phyloP scores from a whole-genome alignment of 1,140 invertebrate species.

The Tenebrio molitor region DNA sequence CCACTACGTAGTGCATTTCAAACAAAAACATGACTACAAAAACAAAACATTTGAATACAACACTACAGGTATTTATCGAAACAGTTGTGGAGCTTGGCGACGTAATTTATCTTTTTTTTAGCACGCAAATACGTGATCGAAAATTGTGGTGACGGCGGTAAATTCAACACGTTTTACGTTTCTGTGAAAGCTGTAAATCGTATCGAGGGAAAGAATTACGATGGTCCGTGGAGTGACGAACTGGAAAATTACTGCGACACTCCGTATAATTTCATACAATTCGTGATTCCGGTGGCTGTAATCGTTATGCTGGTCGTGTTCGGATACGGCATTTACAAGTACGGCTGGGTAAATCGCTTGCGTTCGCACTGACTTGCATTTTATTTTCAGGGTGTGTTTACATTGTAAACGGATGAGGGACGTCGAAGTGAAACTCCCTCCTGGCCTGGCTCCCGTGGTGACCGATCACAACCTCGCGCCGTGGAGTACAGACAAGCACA shows the following conservation, averaged over 20 bases:
- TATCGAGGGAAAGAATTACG: conserved; percentile 53
- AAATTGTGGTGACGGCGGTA: conserved; percentile 66
- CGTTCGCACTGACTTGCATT: no score
- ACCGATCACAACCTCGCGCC: conserved; percentile 43
- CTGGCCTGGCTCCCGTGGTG: conserved; percentile 66
- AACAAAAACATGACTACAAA: conserved; percentile 64
- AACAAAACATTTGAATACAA: conserved; percentile 62
- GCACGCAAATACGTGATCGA: conserved; percentile 61
- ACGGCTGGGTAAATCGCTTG: no score
- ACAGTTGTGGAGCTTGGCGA: no score
- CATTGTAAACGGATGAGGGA: conserved; percentile 70
- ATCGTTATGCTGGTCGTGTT: conserved; percentile 59
- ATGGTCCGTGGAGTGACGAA: conserved; percentile 68
- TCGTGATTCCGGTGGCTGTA: conserved; percentile 62
- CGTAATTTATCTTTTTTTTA: no score
- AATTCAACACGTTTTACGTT: conserved; percentile 61
- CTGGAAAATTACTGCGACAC: conserved; percentile 50
- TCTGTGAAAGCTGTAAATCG: conserved; percentile 61
- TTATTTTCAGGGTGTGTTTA: conserved; percentile 66
- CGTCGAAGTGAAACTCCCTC: conserved; percentile 71
- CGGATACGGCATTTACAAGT: no score
- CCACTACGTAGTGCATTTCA: conserved; percentile 71
- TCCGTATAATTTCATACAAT: conserved; percentile 61
- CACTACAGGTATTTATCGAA: conserved; percentile 59
- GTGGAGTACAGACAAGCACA: conserved; percentile 51